Evolutionary conservation across 2,797 vertebrate genomes (phyloP), one percentile per base, ranked within the genome.

Genomic region (Typhlichthys subterraneus): DNA sequence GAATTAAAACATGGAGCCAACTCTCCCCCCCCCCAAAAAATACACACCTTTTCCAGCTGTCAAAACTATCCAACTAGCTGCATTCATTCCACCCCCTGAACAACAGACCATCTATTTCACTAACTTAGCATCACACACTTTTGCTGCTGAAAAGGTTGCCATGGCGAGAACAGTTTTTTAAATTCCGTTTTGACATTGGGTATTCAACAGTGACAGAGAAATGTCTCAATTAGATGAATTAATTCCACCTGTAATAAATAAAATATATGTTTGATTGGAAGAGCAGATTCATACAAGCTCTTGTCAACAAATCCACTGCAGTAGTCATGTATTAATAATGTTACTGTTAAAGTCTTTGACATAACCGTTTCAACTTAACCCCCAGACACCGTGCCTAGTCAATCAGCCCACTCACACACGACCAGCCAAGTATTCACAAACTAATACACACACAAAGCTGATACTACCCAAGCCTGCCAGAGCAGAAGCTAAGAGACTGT

Each of bases 21-120:
- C 72, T 38, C 14, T 57, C 57, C 58, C 53, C 13, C 9, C 23
- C 15, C n/a, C 5, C 66, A 3, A 4, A 29, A 29, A 29, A 14
- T 63, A 66, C 61, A 71, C 79, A 88, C 85, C 77, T 74, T 80
- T 73, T 63, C 68, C 77, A 86, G 77, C 78, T 87, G 81, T 82
- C 83, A 85, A 84, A 89, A 81, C 80, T 74, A 67, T 29, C 48
- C 10, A 38, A 52, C 7, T 31, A 59, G 45, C 57, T 70, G 71
- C 60, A 53, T 19, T 8, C 29, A 13, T 23, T 29, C 3, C 23
- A 29, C 46, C 45, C 14, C 29, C 57, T 60, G 52, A 47, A 58
- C 31, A 58, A 50, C 33, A 48, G 53, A 42, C 65, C 60, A 66
- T 61, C 9, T 23, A 19, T 17, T 55, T 10, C 57, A 65, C 2